Evolutionary conservation across 53 echinoderm and acorn worm species (phyloP).

Genomic region (Pentamera pediparva): DNA sequence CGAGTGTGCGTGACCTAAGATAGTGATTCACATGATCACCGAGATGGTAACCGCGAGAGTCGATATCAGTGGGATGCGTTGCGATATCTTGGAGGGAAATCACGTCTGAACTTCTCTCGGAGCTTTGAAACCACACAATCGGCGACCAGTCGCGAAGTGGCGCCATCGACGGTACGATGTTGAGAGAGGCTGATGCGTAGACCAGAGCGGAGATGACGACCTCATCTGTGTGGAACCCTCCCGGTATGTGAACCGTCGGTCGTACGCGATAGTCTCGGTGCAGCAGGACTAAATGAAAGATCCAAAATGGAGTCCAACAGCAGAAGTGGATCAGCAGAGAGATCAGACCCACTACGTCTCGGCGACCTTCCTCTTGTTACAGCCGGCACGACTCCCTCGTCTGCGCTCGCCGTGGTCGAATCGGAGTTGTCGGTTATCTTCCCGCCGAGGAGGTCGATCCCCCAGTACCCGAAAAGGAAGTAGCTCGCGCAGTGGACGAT

Average conservation of each 20-base stretch:
- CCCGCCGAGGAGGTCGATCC: slow-evolving; percentile 20
- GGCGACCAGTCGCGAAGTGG: slow-evolving; percentile 50
- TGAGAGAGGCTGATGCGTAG: slow-evolving; percentile 56
- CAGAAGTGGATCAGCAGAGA: slow-evolving; percentile 11
- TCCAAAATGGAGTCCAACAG: slow-evolving; percentile 29
- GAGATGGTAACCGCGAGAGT: too few relatives aligned
- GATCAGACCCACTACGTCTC: slow-evolving; percentile 25
- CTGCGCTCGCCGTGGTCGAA: too few relatives aligned
- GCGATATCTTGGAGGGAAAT: not conserved
- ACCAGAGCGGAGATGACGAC: slow-evolving; percentile 41
- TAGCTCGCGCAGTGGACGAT: slow-evolving; percentile 41
- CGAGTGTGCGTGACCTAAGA: too few relatives aligned
- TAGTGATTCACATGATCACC: too few relatives aligned
- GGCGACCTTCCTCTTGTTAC: not conserved
- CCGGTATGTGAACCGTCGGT: slow-evolving; percentile 50
- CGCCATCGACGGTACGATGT: slow-evolving; percentile 36
- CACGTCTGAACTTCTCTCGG: not conserved
- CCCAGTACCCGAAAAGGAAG: slow-evolving; percentile 31
- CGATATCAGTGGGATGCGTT: too few relatives aligned
- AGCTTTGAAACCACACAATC: not conserved
- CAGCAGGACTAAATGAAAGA: slow-evolving; percentile 35
- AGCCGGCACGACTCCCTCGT: slow-evolving; percentile 19
- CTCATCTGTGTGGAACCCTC: slow-evolving; percentile 38
- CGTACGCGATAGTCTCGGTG: slow-evolving; percentile 15
- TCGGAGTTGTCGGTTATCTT: slow-evolving; percentile 9